Conservation (phyloP, 2,113 vertebrate species). For the Synodontis membranacea region DNA sequence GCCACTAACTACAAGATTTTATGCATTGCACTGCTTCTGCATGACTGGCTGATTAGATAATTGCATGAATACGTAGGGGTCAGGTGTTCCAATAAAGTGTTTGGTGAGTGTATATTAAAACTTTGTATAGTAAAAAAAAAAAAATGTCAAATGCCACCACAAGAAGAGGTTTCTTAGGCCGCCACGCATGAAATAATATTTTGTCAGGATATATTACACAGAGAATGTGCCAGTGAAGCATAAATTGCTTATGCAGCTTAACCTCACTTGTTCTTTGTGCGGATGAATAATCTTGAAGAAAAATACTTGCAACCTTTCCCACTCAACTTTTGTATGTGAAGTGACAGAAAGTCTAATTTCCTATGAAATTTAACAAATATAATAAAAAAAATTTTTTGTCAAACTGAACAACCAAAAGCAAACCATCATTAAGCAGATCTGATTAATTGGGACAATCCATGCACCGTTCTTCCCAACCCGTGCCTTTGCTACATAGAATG, state of each 20-base stretch:
- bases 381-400: background rate
- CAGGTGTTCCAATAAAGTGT: too few relatives aligned
- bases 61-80: too few relatives aligned
- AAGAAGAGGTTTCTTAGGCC: background rate
- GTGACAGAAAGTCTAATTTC: background rate
- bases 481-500: background rate
- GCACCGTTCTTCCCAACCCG: background rate
- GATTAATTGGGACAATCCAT: background rate
- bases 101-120: too few relatives aligned
- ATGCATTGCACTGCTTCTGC: too few relatives aligned
- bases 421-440: background rate
- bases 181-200: background rate
- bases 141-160: too few relatives aligned
- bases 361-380: background rate
- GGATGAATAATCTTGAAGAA: background rate
- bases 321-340: background rate
- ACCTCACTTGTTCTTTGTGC: background rate
- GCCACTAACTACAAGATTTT: too few relatives aligned
- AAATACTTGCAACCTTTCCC: background rate
- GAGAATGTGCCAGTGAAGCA: background rate
- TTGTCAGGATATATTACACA: background rate
- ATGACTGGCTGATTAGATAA: too few relatives aligned
- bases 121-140: too few relatives aligned
- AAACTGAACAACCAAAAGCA: background rate
- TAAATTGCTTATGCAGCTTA: background rate